phyloP scores from a whole-genome alignment of 2,797 vertebrate genomes.

The Xiphorhynchus erythropygius region DNA sequence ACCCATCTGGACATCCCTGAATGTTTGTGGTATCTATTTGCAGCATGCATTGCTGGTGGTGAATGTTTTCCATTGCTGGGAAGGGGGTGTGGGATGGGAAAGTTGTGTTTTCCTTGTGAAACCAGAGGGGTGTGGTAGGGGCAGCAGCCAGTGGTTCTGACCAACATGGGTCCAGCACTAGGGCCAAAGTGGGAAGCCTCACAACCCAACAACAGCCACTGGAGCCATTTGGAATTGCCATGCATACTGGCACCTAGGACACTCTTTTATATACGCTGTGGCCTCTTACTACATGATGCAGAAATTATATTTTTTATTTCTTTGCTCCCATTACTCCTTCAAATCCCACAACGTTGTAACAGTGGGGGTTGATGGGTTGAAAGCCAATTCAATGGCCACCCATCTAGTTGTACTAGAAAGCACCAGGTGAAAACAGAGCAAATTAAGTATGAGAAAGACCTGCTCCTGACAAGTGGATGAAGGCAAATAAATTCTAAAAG shows the following conservation, averaged over 20 bases:
- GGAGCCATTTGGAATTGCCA: background rate
- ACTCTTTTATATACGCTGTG: background rate
- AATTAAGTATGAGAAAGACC: background rate
- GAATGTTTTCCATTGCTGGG: background rate
- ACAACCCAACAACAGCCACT: background rate
- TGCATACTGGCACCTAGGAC: background rate
- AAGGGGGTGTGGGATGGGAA: background rate
- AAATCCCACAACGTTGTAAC: background rate
- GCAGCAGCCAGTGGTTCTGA: background rate
- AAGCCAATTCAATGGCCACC: background rate
- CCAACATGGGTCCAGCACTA: background rate
- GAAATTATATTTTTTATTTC: background rate
- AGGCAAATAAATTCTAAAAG: background rate
- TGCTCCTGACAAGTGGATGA: background rate
- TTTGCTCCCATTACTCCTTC: background rate
- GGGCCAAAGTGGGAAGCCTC: background rate
- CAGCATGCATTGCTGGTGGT: background rate
- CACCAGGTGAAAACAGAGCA: background rate
- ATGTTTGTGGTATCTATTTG: background rate
- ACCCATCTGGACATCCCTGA: background rate
- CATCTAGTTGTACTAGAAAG: background rate
- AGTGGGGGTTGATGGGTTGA: background rate
- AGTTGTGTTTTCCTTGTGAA: background rate
- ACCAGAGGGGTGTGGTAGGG: background rate
- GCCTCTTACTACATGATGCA: background rate